Evolutionary conservation across 2,113 vertebrate species (phyloP).

Genomic region (Cyanocitta stelleri): DNA sequence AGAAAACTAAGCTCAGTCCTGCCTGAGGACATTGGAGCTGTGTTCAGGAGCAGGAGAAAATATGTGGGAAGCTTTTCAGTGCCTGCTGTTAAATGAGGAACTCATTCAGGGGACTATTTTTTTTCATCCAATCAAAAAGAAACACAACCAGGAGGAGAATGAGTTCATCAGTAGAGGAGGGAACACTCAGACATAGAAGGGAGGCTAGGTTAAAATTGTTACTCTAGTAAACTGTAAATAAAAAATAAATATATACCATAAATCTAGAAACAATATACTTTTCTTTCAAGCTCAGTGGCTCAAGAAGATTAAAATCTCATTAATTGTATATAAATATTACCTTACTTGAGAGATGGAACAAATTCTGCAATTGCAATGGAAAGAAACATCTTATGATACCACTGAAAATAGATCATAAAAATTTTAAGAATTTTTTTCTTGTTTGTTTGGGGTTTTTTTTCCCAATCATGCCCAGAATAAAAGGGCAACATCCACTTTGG

Average conservation of each 20-base stretch:
- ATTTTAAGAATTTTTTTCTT: not conserved
- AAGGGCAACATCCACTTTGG: not conserved
- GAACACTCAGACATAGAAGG: not conserved
- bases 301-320: not conserved
- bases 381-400: not conserved
- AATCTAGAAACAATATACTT: not conserved
- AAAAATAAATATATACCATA: not conserved
- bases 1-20: not conserved
- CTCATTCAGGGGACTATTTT: not conserved
- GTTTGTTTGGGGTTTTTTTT: fast-evolving
- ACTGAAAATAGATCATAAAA: not conserved
- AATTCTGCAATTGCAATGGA: not conserved
- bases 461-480: not conserved
- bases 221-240: not conserved
- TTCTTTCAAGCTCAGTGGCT: not conserved
- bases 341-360: not conserved
- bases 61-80: not conserved
- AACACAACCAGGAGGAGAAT: not conserved
- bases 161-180: fast-evolving
- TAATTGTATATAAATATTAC: not conserved
- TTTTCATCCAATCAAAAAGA: not conserved
- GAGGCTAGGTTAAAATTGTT: not conserved
- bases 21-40: not conserved
- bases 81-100: not conserved
- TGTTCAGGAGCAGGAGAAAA: not conserved